Evolutionary conservation across 2,113 vertebrate genomes (phyloP), one percentile per base, ranked within the genome.

Genomic region (Colossoma macropomum): DNA sequence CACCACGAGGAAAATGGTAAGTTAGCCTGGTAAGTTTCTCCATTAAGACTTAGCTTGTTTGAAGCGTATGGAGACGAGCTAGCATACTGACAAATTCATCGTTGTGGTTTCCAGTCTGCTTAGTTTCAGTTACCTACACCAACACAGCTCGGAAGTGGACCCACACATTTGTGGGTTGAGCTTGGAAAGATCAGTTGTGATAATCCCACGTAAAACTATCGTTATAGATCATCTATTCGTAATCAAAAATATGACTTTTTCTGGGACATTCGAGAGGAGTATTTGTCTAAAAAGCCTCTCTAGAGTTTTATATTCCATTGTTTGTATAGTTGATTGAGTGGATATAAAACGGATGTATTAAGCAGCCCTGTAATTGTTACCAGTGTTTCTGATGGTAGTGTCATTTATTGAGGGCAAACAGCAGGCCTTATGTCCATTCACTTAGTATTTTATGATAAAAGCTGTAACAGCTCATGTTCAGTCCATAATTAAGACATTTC

Each of bases 401-500:
- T 41, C 11, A 5, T 56, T 23, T 56, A 15, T 15, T 65, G 45
- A 66, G 56, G 65, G 17, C 34, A 45, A 81, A 77, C 7, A 25
- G 38, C 54, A 34, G 32, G 16, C 30, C 32, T 74, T 70, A 2
- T 48, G 52, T 65, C 15, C 48, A 45, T 50, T 77, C 17, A 38
- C 52, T 71, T 62, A 30, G 59, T 72, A 59, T 66, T 45, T 38
- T 38, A n/a, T 4, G 75, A 56, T 60, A 63, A 82, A 66, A 28
- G 32, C 28, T 48, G 45, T 27, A 21, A 25, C 34, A 54, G 13
- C 25, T 65, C 77, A 88, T 79, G 60, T 71, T 72, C 78, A 32
- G 75, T 89, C 71, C 72, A 75, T 75, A 84, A 89, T 89, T 38
- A 75, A 56, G 81, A 32, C 21, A 50, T 81, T 70, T 84, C 19